Base-by-base conservation (phyloP, 2,797 vertebrate species). In the Pteropus rufus region DNA sequence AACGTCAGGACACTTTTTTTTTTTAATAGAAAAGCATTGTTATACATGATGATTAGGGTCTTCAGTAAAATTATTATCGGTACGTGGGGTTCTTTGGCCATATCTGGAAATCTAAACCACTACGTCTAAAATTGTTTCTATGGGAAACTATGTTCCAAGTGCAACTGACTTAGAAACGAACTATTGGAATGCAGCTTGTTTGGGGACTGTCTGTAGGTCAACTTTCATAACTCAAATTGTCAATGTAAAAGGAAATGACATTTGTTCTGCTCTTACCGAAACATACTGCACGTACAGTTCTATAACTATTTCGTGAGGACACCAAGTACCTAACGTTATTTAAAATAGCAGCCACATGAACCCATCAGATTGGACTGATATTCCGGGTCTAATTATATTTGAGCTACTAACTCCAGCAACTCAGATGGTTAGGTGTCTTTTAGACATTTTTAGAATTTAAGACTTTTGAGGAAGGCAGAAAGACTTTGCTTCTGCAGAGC, bases 101-200 rank as follows among this genome's bases (percentile, higher is more conserved):
- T 95, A 92, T 97, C 96, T 94, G 93, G 95, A 94, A 79, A 92
- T 95, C 79, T 69, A 95, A 95, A 73, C 90, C 60, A 75, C 81
- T 84, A 72, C 4, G 0, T 96, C 97, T 96, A 90, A 95, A 95
- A 93, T 77, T 92, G 94, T 95, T 86, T 95, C 92, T 85, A 73
- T 97, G 95, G 84, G 93, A 96, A 97, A 96, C 84, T 91, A 95
- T 94, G 88, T 95, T 87, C 92, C 91, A n/a, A 92, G 60, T 92
- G 92, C 85, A 69, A 18, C 94, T 93, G 96, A 94, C 94, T 94
- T 76, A 82, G 93, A 93, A 90, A 75, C 64, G 81, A 94, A 65
- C 73, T 96, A 7, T 23, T 92, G 97, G 97, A 98, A 96, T 56
- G 96, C 16, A 58, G 26, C 94, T 92, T 58, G 26, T 93, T 94